A percentile compares a stretch with the other conserved stretches of the same genome.
Conservation (phyloP, 2,113 vertebrate genomes). For the Corvus cornix region DNA sequence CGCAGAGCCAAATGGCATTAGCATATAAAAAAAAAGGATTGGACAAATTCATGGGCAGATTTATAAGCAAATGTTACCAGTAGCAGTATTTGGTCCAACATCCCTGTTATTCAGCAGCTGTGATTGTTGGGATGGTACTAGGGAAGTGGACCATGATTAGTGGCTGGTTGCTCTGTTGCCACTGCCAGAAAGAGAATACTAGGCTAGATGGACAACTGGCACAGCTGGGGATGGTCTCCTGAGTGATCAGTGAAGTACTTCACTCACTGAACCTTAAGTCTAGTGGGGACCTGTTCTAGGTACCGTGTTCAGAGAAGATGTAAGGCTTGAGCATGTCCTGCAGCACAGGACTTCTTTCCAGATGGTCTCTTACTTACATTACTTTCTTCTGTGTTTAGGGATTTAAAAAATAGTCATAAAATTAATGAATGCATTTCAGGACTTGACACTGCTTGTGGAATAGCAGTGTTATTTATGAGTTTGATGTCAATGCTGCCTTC, state of each 20-base stretch:
- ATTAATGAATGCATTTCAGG: background rate
- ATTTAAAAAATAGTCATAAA: background rate
- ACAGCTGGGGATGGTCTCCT: background rate
- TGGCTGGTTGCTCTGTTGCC: background rate
- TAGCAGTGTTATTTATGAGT: background rate
- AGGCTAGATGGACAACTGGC: rapidly evolving
- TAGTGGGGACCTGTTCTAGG: background rate
- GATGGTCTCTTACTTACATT: background rate
- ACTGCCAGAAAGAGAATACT: background rate
- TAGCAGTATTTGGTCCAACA: background rate
- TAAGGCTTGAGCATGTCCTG: background rate
- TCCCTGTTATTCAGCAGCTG: background rate
- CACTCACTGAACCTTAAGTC: background rate
- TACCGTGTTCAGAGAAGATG: background rate
- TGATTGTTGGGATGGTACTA: background rate
- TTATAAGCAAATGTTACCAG: background rate
- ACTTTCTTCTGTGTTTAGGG: background rate
- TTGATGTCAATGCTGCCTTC: background rate
- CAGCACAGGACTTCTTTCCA: background rate
- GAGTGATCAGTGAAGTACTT: background rate
- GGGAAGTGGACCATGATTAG: background rate
- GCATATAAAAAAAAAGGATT: background rate
- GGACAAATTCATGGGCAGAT: background rate
- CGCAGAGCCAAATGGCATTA: background rate
- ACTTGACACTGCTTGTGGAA: background rate